Evolutionary conservation across 2,113 vertebrate genomes (phyloP), one percentile per base, ranked within the genome.

Genomic region (Amazona vittata): DNA sequence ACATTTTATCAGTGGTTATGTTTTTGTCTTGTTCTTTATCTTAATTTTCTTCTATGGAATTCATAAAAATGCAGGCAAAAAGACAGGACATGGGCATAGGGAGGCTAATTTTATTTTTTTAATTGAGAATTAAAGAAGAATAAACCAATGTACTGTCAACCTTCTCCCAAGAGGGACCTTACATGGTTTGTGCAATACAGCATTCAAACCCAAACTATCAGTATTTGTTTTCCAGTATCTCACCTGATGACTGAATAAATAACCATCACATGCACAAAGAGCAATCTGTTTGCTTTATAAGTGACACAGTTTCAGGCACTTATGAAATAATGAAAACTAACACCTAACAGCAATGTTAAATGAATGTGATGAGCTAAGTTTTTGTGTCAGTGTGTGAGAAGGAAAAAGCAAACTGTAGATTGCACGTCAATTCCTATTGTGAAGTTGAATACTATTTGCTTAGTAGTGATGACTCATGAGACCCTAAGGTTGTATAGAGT

Each of bases 211-310:
- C 44, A 47, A 85, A 71, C 24, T 33, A 49, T 22, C 37, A 31
- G 35, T 89, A 47, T 94, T 92, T 90, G 77, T 95, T 93, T 95
- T 86, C 57, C 44, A 52, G 20, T 59, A 22, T 68, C 55, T 95
- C 64, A 89, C 65, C 80, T 95, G 85, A 71, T 0, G 10, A 68
- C 44, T 89, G 77, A 82, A 82, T 94, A 92, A 95, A 91, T 96
- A 95, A 82, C 47, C 52, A 33, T 76, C 77, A 47, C 47, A 89
- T 15, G 86, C 92, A 90, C 76, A 89, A 94, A 92, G 76, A 93
- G 9, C 44, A 78, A 89, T 82, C 76, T 95, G 60, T 94, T 96
- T 95, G 76, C 68, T 94, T 94, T 94, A 60, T 57, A 83, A 91
- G 44, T 0, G 0, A 75, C 0, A 9, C 63, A 41, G 64, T 83